A percentile compares a stretch with the other conserved stretches of the same genome.
Evolutionary conservation across 1,140 invertebrate genomes (phyloP).

Genomic region (Drosophila tani): DNA sequence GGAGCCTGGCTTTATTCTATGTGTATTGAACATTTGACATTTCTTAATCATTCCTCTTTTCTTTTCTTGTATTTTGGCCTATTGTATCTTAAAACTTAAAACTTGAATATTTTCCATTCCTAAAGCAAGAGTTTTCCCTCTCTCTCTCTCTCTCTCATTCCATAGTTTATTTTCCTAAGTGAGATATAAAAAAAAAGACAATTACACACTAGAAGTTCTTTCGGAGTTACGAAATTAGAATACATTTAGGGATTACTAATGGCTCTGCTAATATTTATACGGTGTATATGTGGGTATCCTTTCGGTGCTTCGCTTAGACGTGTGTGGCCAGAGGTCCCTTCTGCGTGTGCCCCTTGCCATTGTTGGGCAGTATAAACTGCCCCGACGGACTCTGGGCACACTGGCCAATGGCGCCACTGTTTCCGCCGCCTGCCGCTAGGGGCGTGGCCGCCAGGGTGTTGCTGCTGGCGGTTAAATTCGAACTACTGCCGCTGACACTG

Average conservation of each 20-base stretch:
- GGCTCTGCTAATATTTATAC: slow-evolving; percentile 36
- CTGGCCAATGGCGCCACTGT: slow-evolving; percentile 10
- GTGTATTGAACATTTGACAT: not conserved
- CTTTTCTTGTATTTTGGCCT: slow-evolving; percentile 3
- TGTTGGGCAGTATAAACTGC: slow-evolving; percentile 84
- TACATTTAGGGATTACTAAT: slow-evolving; percentile 44
- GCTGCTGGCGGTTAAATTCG: slow-evolving; percentile 81
- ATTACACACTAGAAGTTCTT: slow-evolving; percentile 49
- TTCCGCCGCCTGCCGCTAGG: slow-evolving; percentile 34
- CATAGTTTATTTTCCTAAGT: slow-evolving; percentile 3
- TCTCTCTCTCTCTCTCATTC: not conserved
- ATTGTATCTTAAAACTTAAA: slow-evolving; percentile 3
- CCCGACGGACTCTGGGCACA: slow-evolving; percentile 82
- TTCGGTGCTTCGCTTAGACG: slow-evolving; percentile 59
- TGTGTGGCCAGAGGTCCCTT: slow-evolving; percentile 83
- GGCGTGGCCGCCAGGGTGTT: slow-evolving; percentile 82
- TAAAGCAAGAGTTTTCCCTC: not conserved
- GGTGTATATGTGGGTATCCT: slow-evolving; percentile 11
- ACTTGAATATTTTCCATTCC: slow-evolving; percentile 6
- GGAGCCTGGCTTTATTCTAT: too few species aligned
- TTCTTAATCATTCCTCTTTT: not conserved
- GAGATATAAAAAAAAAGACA: slow-evolving; percentile 22
- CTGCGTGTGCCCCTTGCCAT: slow-evolving; percentile 79
- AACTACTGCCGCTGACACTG: slow-evolving; percentile 81
- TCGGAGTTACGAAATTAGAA: slow-evolving; percentile 24